Percentiles rank a stretch among this genome's conserved stretches.
These are phyloP conservation scores for Chinchilla lanigera DNA, from an alignment of 2,113 vertebrate genomes.

Conservation along the genomic window DNA sequence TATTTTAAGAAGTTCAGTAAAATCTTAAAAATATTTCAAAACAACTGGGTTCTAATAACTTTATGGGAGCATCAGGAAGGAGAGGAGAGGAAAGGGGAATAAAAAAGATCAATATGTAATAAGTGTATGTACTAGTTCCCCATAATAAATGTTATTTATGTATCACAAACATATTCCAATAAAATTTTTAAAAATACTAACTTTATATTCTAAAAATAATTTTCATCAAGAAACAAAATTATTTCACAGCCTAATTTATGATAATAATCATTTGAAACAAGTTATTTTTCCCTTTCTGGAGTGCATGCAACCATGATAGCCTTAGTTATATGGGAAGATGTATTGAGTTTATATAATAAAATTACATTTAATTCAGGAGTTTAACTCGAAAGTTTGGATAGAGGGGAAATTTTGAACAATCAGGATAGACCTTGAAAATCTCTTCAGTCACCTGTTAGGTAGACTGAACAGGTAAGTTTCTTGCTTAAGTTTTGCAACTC, in stretches of 20 bases:
- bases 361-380: not conserved
- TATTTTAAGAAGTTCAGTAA: not conserved
- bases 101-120: not conserved
- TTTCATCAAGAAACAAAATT: constrained; percentile 11
- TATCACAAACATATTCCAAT: not conserved
- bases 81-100: not conserved
- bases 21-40: not conserved
- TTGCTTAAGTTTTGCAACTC: not conserved
- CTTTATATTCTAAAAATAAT: not conserved
- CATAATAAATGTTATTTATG: not conserved
- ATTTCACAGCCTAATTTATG: not conserved
- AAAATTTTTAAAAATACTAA: not conserved
- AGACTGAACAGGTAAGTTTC: not conserved
- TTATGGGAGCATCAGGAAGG: not conserved
- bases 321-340: not conserved
- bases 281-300: not conserved
- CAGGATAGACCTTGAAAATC: not conserved
- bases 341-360: not conserved
- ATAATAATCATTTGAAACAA: not conserved
- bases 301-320: not conserved
- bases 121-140: not conserved
- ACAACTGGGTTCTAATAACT: not conserved
- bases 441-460: not conserved
- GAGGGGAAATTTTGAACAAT: not conserved
- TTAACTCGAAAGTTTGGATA: not conserved